Evolutionary conservation across 2,888 invertebrate species (phyloP), one percentile per base, ranked within the genome.

Genomic region (Athalia cordata): DNA sequence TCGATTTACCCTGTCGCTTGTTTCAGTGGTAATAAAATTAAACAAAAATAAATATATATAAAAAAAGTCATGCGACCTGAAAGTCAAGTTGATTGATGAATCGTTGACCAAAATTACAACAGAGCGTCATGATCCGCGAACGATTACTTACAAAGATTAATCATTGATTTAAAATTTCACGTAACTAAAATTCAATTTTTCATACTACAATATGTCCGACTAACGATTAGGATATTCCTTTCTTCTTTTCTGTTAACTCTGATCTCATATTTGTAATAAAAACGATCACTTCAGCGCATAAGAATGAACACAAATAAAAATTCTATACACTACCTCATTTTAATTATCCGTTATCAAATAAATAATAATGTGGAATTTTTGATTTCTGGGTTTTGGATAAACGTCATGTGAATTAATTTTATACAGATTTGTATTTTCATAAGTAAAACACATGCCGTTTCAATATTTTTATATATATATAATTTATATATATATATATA

Each of bases 401-500:
- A 29, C 29, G 29, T 29, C 29, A 29, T 29, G 29, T 29, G 29
- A 29, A 29, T 29, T 29, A 29, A 29, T 29, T 29, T 29, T 29
- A 29, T 29, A 29, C 29, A 68, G 13, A 52, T 13, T 50, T 68
- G 43, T 55, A 52, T 68, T 52, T 72, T 72, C 47, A 59, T 59
- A 72, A 72, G 72, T 72, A 57, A 72, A 72, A 72, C 72, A 72
- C 72, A 72, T 72, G 59, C 72, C 59, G 72, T 72, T 72, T 55
- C 59, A 72, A 72, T 72, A 7, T 6, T 4, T 55, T 9, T 52
- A 52, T 52, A 52, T 52, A 52, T 52, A 52, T 3, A 52, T 3
- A 52, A 7, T 55, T 0, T 55, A n/a, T 55, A n/a, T 55, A n/a
- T 55, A n/a, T 55, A 0, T 55, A 7, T 55, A 7, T 55, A 0